phyloP scores from a whole-genome alignment of 2,888 invertebrate genomes.

The Bursaphelenchus okinawaensis region DNA sequence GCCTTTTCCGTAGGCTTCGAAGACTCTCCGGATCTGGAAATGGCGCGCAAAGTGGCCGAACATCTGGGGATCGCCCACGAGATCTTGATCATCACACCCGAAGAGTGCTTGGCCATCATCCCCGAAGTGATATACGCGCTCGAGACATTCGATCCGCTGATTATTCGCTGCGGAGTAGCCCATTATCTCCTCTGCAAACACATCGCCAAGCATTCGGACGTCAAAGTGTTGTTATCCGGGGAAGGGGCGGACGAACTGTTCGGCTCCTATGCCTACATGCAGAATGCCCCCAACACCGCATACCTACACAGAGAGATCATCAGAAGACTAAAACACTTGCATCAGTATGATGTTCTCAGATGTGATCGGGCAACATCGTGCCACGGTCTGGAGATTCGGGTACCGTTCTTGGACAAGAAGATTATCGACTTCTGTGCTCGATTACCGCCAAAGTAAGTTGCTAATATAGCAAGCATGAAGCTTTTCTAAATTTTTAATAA shows the following conservation, averaged over 20 bases:
- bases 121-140: constrained; percentile 55
- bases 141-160: constrained; percentile 55
- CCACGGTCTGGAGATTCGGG: constrained; percentile 56
- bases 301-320: constrained; percentile 52
- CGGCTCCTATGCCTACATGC: constrained; percentile 57
- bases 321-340: constrained; percentile 48
- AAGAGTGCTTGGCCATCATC: constrained; percentile 50
- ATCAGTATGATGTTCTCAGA: constrained; percentile 56
- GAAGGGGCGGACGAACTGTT: constrained; percentile 57
- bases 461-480: neutral
- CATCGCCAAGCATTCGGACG: constrained; percentile 51
- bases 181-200: constrained; percentile 55
- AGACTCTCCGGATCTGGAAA: constrained; percentile 55
- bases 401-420: constrained; percentile 56
- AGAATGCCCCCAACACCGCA: constrained; percentile 50
- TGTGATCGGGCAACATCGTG: constrained; percentile 52
- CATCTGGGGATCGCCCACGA: constrained; percentile 52
- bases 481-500: neutral
- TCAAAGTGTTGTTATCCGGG: constrained; percentile 55
- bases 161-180: constrained; percentile 55
- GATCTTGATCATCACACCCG: constrained; percentile 53
- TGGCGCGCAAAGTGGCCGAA: constrained; percentile 48
- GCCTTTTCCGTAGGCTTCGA: constrained; percentile 57
- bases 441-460: constrained; percentile 43
- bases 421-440: constrained; percentile 51